Base-by-base conservation (phyloP, 2,797 vertebrate genomes). In the Somateria mollissima region DNA sequence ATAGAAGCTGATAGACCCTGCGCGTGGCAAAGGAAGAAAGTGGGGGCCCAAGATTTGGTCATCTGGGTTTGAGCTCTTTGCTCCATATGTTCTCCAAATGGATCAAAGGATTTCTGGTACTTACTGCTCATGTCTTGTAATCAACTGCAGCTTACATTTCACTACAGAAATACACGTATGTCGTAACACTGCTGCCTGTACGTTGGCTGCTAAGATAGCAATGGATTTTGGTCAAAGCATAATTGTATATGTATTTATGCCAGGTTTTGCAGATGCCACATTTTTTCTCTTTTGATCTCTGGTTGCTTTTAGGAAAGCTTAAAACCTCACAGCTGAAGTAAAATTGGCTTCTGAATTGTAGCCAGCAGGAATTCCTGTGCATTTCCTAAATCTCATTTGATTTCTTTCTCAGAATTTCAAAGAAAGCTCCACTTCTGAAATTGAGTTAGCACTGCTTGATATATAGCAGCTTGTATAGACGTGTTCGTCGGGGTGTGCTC, bases 21-120 rank as follows among this genome's bases (percentile, higher is more conserved):
- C 14, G 13, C 28, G 6, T 43, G 32, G 21, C 30, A 30, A 71
- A 15, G 20, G 2, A 2, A 2, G 1, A 34, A 27, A 13, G 9
- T 8, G 18, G 28, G 60, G 30, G 27, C 27, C 17, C 19, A 51
- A 56, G 53, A 66, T 80, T 66, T 87, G 36, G 13, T 87, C 43
- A 27, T 8, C 30, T 79, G 64, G 6, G 56, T 89, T 79, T 19
- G 8, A 84, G 32, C 34, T 72, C 56, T 84, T 81, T 87, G 71
- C 60, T 92, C 41, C 30, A 8, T 86, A 6, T 75, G 32, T 90
- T 88, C 34, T 81, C 41, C 32, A 62, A 22, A 41, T 41, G 16
- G 64, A 91, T 89, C 75, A 83, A 78, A 94, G 37, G 41, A 83
- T 86, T 91, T 86, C 16, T 39, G 51, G 62, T 92, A 66, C 64